A percentile compares a stretch with the other conserved stretches of the same genome.
Evolutionary conservation across 2,888 invertebrate genomes (phyloP).

Genomic region (Thecophora atra): DNA sequence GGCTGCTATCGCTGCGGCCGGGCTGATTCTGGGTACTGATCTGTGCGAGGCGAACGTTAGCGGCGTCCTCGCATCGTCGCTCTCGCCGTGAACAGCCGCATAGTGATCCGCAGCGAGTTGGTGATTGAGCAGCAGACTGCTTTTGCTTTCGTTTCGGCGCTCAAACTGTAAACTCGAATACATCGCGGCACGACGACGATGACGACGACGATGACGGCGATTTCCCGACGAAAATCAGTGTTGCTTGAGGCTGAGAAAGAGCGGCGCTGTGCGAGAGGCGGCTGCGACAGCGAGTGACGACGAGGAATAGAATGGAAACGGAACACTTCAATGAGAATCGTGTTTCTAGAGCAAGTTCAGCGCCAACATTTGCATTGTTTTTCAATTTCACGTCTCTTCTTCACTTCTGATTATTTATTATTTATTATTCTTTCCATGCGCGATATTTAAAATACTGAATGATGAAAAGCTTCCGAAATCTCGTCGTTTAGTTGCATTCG

Average conservation of each 20-base stretch:
- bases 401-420: conserved; percentile 3
- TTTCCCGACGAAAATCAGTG: conserved; percentile 1
- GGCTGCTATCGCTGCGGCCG: conserved; percentile 38
- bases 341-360: conserved; percentile 22
- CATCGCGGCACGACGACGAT: conserved; percentile 49
- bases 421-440: neutral
- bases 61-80: conserved; percentile 44
- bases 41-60: conserved; percentile 25
- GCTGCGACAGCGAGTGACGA: neutral
- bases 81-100: conserved; percentile 47
- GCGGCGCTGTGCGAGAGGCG: neutral
- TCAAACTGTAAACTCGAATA: conserved; percentile 63
- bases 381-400: neutral
- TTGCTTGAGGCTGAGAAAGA: neutral
- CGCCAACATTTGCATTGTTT: neutral
- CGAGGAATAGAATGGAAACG: neutral
- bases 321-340: neutral
- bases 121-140: conserved; percentile 57
- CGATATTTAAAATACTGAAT: neutral
- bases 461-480: too few relatives aligned
- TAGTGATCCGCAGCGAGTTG: conserved; percentile 51
- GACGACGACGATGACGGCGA: conserved; percentile 32
- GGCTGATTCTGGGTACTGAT: conserved; percentile 39
- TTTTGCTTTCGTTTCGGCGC: conserved; percentile 64
- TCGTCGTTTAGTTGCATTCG: neutral